Evolutionary conservation across 2,888 invertebrate species (phyloP), one percentile per base, ranked within the genome.

Genomic region (Apodemia zela): DNA sequence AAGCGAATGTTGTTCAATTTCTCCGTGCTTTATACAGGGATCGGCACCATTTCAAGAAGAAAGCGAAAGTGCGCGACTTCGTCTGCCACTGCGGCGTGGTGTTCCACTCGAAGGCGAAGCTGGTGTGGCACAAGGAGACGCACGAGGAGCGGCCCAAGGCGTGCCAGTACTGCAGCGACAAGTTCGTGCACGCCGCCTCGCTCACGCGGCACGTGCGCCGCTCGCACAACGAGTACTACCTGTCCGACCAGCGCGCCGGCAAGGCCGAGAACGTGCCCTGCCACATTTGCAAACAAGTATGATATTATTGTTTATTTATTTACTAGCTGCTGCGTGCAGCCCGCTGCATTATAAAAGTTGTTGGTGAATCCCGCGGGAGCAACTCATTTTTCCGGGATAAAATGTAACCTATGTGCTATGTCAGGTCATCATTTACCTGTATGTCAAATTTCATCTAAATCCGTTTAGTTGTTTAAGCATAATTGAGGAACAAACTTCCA

Each of bases 51-150:
- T 89, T 95, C 54, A 94, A 95, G 71, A 93, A 95, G 78, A 95
- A 95, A 78, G 93, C 93, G 67, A 95, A 95, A 73, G 89, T 86
- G 51, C 89, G 90, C 79, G 96, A 96, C 80, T 95, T 93, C 79
- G 94, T 96, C 69, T 96, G 96, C 78, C 93, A 94, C 67, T 97
- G 97, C 84, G 97, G 97, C 51, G 95, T 95, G 71, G 94, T 97
- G 65, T 94, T 96, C 84, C 96, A 96, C 76, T 96, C 97, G 62
- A 95, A 95, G 78, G 96, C 96, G 72, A 97, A 97, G 83, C 93
- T 97, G 71, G 93, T 94, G 4, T 97, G 97, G 96, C 97, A 98
- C 87, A 94, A 95, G 76, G 97, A 97, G 85, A 95, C 95, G 5
- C 97, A 97, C 87, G 96, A 96, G 67, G 92, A 93, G 35, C 94